Evolutionary conservation across 2,797 vertebrate species (phyloP), one percentile per base, ranked within the genome.

Genomic region (Darevskia nairensis): DNA sequence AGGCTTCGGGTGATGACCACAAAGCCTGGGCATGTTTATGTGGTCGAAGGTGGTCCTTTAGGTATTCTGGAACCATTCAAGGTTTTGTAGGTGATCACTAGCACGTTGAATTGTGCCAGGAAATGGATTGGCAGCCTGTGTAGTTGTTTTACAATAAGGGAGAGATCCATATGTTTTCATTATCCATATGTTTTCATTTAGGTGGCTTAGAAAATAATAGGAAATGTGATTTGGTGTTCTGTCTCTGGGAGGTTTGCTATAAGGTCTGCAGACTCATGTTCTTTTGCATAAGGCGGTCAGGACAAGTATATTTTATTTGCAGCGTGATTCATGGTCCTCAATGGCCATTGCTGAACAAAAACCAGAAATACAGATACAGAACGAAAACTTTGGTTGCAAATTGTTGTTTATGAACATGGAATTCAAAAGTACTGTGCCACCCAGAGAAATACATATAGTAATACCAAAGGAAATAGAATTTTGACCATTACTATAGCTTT

Each of bases 341-440:
- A 96, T 96, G 93, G 96, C 96, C 96, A 32, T 96, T 96, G 95
- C 95, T 93, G 93, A 96, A 96, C 94, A 90, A 95, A 96, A 97
- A 96, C 87, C 96, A 96, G 96, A 96, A 95, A 97, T 96, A 96
- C 96, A 96, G 96, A 97, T 97, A 96, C 95, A 96, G 94, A 95
- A 96, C 94, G 95, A 96, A 96, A 96, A 96, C 93, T 95, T 92
- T 89, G 93, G 95, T 95, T 96, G 95, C 96, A 97, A 97, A 97
- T 96, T 95, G 94, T 96, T 96, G 95, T 84, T 97, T 97, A 96
- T 97, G 96, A 97, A 97, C 96, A 97, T 96, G 94, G 96, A 94
- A 95, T 96, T 97, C 95, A 96, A 96, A 96, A 96, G 95, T 92
- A 95, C 96, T 95, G 94, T 96, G 96, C 96, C 96, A 96, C 95